Evolutionary conservation across 2,113 vertebrate species (phyloP).

Genomic region (Cinclus mexicanus): DNA sequence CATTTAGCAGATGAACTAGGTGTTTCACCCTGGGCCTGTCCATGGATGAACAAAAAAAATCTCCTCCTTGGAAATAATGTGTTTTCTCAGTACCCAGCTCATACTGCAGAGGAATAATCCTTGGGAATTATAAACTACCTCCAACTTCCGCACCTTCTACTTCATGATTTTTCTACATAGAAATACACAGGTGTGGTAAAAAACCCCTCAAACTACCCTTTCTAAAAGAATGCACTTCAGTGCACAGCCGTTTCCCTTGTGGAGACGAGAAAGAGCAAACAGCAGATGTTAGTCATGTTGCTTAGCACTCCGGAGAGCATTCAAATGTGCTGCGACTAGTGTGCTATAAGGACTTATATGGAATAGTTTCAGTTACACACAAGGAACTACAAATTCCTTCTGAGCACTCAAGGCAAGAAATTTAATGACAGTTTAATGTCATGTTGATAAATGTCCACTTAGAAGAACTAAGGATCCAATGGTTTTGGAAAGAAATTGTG

Average conservation of each 20-base stretch:
- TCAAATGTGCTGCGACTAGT: slow-evolving; percentile 23
- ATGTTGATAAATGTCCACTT: slow-evolving; percentile 23
- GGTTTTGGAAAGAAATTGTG: background rate
- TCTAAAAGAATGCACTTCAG: slow-evolving; percentile 19
- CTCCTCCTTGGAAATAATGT: background rate
- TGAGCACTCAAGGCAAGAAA: slow-evolving; percentile 13
- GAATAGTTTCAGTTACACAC: slow-evolving; percentile 11
- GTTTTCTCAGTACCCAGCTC: background rate
- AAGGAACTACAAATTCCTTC: background rate
- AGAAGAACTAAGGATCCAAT: background rate
- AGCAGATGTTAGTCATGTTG: slow-evolving; percentile 47
- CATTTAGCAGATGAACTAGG: background rate
- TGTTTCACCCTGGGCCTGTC: background rate
- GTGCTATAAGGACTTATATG: slow-evolving; percentile 44
- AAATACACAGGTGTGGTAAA: background rate
- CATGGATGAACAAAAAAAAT: background rate
- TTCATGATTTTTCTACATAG: background rate
- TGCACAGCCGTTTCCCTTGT: background rate
- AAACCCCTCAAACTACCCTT: background rate
- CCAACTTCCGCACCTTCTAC: background rate
- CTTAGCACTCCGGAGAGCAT: slow-evolving; percentile 35
- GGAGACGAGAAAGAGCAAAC: slow-evolving; percentile 39
- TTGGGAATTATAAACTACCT: background rate
- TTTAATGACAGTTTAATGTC: slow-evolving; percentile 19
- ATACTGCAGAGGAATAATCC: background rate